Evolutionary conservation across 2,797 vertebrate species (phyloP), one percentile per base, ranked within the genome.

Genomic region (Apogon hyalosoma): DNA sequence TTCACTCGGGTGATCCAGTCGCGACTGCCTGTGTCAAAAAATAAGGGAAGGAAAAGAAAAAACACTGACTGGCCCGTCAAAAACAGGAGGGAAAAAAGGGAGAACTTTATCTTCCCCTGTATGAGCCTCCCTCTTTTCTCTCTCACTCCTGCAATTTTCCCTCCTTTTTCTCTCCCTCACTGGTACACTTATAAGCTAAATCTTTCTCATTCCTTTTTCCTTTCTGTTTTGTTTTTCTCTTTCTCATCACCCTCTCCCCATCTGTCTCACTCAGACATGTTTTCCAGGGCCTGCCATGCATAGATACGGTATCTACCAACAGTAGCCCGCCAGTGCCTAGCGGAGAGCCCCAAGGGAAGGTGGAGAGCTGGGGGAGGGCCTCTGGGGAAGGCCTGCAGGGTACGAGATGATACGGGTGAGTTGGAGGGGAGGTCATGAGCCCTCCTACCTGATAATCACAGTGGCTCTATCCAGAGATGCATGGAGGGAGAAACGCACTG

Each of bases 221-320:
- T 56, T 50, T 61, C 36, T 14, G 19, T 31, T 63, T 40, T 40
- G 13, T 59, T 73, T 64, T 53, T 75, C 54, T 54, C 64, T 42
- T 62, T 67, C 80, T 87, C 89, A 88, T 92, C 85, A 85, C 87
- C 80, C 80, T 83, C 87, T 88, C 84, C 79, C 76, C 87, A 91
- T 92, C 85, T 80, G 76, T 90, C 91, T 92, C 83, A 83, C 87
- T 91, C 82, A 88, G 87, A 86, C 82, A 79, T 92, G 86, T 93
- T 93, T 94, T 93, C 86, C 87, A 91, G 68, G 64, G 74, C 77
- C 80, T 91, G 88, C 90, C 90, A 89, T 90, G 84, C 91, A 88
- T 90, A 92, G 92, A 94, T 93, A 94, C 90, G 47, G 88, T 94
- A 92, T 94, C 92, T 90, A 93, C 86, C 86, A 92, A 92, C 91